These are phyloP conservation scores for Charina bottae DNA, from an alignment of 2,113 vertebrate genomes.

Conservation along the genomic window DNA sequence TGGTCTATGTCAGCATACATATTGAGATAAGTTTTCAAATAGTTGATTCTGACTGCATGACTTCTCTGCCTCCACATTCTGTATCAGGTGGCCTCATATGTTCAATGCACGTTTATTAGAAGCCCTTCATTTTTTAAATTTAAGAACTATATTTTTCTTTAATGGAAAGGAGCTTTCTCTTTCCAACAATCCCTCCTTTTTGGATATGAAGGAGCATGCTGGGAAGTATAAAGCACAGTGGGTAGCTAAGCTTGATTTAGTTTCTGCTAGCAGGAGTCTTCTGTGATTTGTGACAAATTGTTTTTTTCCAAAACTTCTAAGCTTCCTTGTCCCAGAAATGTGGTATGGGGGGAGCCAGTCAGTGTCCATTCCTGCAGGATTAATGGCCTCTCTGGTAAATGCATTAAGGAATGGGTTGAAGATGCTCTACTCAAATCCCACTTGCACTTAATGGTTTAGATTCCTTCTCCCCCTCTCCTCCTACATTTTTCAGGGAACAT, in stretches of 20 bases:
- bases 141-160: background rate
- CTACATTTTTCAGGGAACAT: constrained; percentile 22
- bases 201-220: background rate
- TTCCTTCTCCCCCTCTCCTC: background rate
- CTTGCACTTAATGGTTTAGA: background rate
- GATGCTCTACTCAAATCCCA: constrained; percentile 46
- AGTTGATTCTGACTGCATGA: background rate
- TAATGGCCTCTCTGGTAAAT: constrained; percentile 34
- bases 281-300: constrained; percentile 49
- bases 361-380: constrained; percentile 20
- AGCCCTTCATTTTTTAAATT: background rate
- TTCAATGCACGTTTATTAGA: background rate
- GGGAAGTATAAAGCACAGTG: constrained; percentile 21
- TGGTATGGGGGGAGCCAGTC: constrained; percentile 52
- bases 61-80: rapidly evolving
- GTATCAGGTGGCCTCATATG: background rate
- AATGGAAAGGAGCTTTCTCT: background rate
- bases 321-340: constrained; percentile 45
- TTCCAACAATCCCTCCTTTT: background rate
- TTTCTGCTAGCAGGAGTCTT: constrained; percentile 31
- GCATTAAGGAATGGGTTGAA: constrained; percentile 18
- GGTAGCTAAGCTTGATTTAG: constrained; percentile 65
- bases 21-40: background rate
- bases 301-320: constrained; percentile 40
- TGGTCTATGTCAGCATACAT: background rate